Conservation (phyloP, 1,140 invertebrate genomes). For the Chrysoperla carnea region DNA sequence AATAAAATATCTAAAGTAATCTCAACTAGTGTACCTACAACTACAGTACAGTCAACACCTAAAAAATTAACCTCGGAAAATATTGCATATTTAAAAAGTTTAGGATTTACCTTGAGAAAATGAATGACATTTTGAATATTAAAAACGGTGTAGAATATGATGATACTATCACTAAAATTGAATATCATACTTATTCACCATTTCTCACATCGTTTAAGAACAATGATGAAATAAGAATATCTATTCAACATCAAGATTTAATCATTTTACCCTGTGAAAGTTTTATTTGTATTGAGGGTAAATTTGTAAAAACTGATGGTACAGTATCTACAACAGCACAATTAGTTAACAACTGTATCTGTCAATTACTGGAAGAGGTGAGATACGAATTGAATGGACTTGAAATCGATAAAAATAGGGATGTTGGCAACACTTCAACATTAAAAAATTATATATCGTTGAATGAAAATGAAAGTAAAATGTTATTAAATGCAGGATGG, state of each 20-base stretch:
- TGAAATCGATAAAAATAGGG: constrained; percentile 21
- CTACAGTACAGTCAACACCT: not conserved
- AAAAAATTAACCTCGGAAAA: constrained; percentile 8
- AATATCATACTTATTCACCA: constrained; percentile 15
- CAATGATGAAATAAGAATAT: constrained; percentile 20
- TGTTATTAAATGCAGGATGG: constrained; percentile 12
- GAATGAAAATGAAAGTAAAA: constrained; percentile 3
- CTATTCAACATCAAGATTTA: constrained; percentile 18
- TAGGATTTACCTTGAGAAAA: constrained; percentile 8
- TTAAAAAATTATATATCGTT: constrained; percentile 17
- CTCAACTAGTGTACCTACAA: not conserved
- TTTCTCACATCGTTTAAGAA: too few relatives aligned
- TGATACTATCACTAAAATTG: constrained; percentile 16
- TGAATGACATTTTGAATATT: constrained; percentile 11
- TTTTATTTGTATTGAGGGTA: constrained; percentile 16
- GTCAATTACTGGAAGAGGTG: constrained; percentile 20
- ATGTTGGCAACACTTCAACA: constrained; percentile 16
- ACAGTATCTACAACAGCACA: constrained; percentile 1
- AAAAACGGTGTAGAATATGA: constrained; percentile 8
- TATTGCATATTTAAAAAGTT: constrained; percentile 6
- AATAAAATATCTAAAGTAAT: not conserved
- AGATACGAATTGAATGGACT: constrained; percentile 20
- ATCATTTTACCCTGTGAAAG: constrained; percentile 15
- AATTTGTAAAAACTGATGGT: constrained; percentile 9
- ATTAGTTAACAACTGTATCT: constrained; percentile 14